Evolutionary conservation across 2,113 vertebrate genomes (phyloP), one percentile per base, ranked within the genome.

Genomic region (Syngnathus typhle): DNA sequence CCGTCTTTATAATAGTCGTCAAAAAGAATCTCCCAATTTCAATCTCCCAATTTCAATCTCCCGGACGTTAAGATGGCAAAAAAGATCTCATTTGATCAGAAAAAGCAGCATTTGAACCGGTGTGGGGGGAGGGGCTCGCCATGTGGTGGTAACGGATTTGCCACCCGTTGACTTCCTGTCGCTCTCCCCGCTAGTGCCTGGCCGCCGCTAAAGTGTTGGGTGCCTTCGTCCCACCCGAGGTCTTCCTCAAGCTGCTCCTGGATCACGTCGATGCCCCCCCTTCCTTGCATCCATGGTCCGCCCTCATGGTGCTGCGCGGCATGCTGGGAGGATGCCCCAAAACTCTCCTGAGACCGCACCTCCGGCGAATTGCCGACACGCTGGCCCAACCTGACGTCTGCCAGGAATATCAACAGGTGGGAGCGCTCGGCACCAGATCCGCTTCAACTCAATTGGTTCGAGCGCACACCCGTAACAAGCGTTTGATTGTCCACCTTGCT

Each of bases 141-240:
- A 43, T 4, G 41, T 2, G 9, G 11, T 11, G 12, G 11, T 3
- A 43, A 2, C 2, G 2, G 2, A 16, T 6, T 69, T 78, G 49
- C 11, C 81, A 82, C 76, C 79, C 83, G 83, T 72, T 79, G 5
- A 49, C 51, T 76, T 85, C 68, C 76, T 70, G 13, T 27, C 73
- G 5, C 49, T 55, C 58, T 62, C 46, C 67, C n/a, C 44, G 71
- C 71, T 52, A 98, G 96, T 88, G 93, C 77, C 64, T 87, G 62
- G 90, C 89, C 73, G 92, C 94, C 0, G 95, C 95, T 0, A 90
- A 93, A 82, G 82, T 96, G 51, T 73, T 98, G 7, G 97, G 96
- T 19, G 89, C 65, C 0, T 99, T 99, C 68, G 95, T 98, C 60
- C 91, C 73, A 80, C 93, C 95, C 0, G 92, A 90, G 1, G 94